These are phyloP conservation scores for Zootermopsis nevadensis DNA, from an alignment of 2,888 invertebrate genomes.

Conservation along the genomic window DNA sequence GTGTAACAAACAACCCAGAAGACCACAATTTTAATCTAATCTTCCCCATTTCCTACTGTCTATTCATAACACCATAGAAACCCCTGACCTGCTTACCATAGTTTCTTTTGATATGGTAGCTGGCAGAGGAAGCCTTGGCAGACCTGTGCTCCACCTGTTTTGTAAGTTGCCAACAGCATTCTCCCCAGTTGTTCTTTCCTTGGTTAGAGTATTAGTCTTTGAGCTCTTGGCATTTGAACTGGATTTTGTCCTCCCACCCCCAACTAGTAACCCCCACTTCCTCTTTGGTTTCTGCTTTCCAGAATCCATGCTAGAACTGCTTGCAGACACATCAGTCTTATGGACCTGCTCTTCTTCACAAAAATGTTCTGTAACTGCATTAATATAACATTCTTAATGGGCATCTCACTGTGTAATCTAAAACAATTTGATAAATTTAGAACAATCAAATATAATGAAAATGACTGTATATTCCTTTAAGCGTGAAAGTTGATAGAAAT, in stretches of 20 bases:
- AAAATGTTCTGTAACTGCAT: background rate
- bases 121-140: constrained; percentile 77
- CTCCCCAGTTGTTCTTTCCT: constrained; percentile 65
- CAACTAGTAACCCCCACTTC: constrained; percentile 77
- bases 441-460: no score
- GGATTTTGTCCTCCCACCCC: constrained; percentile 64
- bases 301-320: constrained; percentile 23
- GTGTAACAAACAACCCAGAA: background rate
- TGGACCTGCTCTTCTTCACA: background rate
- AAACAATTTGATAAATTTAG: no score
- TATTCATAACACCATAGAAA: constrained; percentile 47
- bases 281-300: constrained; percentile 71
- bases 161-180: constrained; percentile 54
- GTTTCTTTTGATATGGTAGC: constrained; percentile 84
- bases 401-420: no score
- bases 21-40: no score
- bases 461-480: no score
- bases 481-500: no score
- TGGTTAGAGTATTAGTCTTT: constrained; percentile 77
- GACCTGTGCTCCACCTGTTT: constrained; percentile 78
- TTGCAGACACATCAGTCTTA: background rate
- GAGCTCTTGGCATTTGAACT: constrained; percentile 60
- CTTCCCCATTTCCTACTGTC: no score
- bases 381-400: no score
- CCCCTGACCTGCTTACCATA: constrained; percentile 68